A percentile compares a stretch with the other conserved stretches of the same genome.
These are phyloP conservation scores for Callospermophilus lateralis DNA, from an alignment of 2,113 vertebrate species.

Conservation along the genomic window DNA sequence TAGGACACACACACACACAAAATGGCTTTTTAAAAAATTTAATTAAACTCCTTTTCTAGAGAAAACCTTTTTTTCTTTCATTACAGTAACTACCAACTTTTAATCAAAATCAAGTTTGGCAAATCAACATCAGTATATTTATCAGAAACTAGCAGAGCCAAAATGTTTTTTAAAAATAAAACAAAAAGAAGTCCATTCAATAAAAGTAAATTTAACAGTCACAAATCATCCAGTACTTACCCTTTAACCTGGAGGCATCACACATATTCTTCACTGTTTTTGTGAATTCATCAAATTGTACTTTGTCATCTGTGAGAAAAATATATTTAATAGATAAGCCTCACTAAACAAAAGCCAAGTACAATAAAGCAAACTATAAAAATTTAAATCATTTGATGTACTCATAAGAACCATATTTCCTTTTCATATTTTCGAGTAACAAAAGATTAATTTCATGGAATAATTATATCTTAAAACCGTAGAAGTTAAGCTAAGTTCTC, in stretches of 20 bases:
- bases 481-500: not conserved
- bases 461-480: not conserved
- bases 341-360: conserved; percentile 38
- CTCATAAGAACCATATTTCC: not conserved
- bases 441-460: conserved; percentile 25
- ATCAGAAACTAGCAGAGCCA: conserved; percentile 38
- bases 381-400: not conserved
- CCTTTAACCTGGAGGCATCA: conserved; percentile 21
- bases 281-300: conserved; percentile 67
- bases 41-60: not conserved
- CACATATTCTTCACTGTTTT: conserved; percentile 40
- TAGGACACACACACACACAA: not conserved
- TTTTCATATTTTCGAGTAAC: conserved; percentile 15
- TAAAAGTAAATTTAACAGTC: not conserved
- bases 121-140: conserved; percentile 32
- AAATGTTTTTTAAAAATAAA: not conserved
- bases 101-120: conserved; percentile 36
- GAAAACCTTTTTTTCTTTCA: not conserved
- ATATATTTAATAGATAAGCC: conserved; percentile 19
- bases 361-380: not conserved
- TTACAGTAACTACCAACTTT: not conserved
- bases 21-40: conserved; percentile 1
- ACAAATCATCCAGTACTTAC: conserved; percentile 34
- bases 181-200: not conserved
- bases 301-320: conserved; percentile 52